Evolutionary conservation across 2,888 invertebrate genomes (phyloP), one percentile per base, ranked within the genome.

Genomic region (Aporophyla nigra): DNA sequence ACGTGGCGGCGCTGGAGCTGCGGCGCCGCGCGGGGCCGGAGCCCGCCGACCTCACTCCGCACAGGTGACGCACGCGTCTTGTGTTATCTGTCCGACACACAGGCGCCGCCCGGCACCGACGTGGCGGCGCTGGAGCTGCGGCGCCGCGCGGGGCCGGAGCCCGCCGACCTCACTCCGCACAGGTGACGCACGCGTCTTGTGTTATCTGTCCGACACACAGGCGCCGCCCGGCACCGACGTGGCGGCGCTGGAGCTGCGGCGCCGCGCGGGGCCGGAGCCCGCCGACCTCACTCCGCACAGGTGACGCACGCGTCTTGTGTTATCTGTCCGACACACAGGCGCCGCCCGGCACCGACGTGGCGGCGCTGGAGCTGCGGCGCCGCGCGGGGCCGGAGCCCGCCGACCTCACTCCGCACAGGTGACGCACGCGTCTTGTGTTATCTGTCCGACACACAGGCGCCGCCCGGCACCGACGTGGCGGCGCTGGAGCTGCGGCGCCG

Each of bases 21-120:
- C 80, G 92, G 51, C 86, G 90, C 21, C 86, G 90, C 49, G 88
- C 91, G 14, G 84, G 85, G 53, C 75, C 54, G 9, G 71, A 56
- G 16, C 21, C 14, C 5, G 12, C 24, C 4, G 73, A 33, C 4
- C 46, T 16, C 9, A 14, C 21, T 0, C 76, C 71, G 40, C 19
- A 16, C 49, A 33, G 33, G 33, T 33, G 33, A n/a, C n/a, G n/a
- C n/a, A n/a, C n/a, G n/a, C n/a, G n/a, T n/a, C n/a, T n/a, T n/a
- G n/a, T n/a, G n/a, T n/a, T n/a, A n/a, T n/a, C 9, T 49, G 4
- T 1, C 53, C 0, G 78, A 76, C 0, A 33, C 33, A 33, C 2
- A 33, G 33, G 33, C 33, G 33, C 33, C 33, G 2, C 2, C 2
- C 33, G 33, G 33, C 33, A 3, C 33, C 33, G 33, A 33, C 33